A percentile compares a stretch with the other conserved stretches of the same genome.
Evolutionary conservation across 2,113 vertebrate genomes (phyloP).

Genomic region (Oryctolagus cuniculus): mOryCun1.1 NC_091437.1:34784501-34785000

Average conservation of each 20-base stretch:
- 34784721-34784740: not conserved
- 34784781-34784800: not conserved
- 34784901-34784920: not conserved
- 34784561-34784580: slow-evolving; percentile 6
- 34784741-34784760: not conserved
- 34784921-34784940: not conserved
- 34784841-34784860: not conserved
- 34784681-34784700: not conserved
- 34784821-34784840: not conserved
- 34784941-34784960: not conserved
- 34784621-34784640: not conserved
- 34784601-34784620: too few relatives aligned
- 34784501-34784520: not conserved
- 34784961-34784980: not conserved
- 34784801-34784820: not conserved
- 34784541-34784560: not conserved
- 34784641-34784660: not conserved
- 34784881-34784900: not conserved
- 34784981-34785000: not conserved
- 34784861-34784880: not conserved
- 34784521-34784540: not conserved
- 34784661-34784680: not conserved
- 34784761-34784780: not conserved
- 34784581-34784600: not conserved
- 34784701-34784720: not conserved